Evolutionary conservation across 1,140 invertebrate species (phyloP).

Genomic region (Listronotus oregonensis): DNA sequence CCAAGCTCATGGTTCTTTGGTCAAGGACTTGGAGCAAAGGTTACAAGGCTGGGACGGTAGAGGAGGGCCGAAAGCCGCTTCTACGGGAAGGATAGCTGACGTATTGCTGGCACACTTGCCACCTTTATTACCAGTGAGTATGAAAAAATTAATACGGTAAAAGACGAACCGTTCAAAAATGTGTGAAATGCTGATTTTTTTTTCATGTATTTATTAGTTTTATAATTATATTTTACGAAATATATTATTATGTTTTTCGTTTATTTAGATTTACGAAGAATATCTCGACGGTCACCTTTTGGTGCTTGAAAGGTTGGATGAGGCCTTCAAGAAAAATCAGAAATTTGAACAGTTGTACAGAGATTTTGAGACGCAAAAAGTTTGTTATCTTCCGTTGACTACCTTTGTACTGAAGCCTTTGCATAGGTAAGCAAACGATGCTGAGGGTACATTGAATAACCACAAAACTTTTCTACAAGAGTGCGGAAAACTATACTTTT

Average conservation of each 20-base stretch:
- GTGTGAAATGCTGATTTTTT: no score
- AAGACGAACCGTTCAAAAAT: neutral
- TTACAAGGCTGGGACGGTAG: constrained; percentile 60
- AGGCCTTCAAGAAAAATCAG: constrained; percentile 70
- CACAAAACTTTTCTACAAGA: no score
- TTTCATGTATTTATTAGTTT: no score
- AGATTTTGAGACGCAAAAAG: constrained; percentile 84
- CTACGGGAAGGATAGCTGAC: constrained; percentile 67
- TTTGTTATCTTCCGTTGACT: constrained; percentile 86
- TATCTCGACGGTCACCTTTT: constrained; percentile 79
- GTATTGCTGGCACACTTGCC: constrained; percentile 68
- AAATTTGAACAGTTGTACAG: constrained; percentile 80
- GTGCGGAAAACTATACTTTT: neutral
- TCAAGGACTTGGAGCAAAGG: constrained; percentile 62
- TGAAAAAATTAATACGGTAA: neutral
- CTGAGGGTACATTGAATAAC: neutral
- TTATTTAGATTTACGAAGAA: constrained; percentile 72
- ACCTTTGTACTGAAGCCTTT: constrained; percentile 87
- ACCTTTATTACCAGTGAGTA: constrained; percentile 61
- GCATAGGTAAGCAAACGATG: constrained; percentile 63
- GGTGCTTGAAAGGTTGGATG: constrained; percentile 77
- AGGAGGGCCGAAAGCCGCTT: constrained; percentile 55
- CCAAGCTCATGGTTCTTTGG: constrained; percentile 63
- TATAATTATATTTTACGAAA: no score
- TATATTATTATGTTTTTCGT: neutral